A percentile compares a stretch with the other conserved stretches of the same genome.
Evolutionary conservation across 2,888 invertebrate genomes (phyloP).

Genomic region (Amphipyra tragopoginis): DNA sequence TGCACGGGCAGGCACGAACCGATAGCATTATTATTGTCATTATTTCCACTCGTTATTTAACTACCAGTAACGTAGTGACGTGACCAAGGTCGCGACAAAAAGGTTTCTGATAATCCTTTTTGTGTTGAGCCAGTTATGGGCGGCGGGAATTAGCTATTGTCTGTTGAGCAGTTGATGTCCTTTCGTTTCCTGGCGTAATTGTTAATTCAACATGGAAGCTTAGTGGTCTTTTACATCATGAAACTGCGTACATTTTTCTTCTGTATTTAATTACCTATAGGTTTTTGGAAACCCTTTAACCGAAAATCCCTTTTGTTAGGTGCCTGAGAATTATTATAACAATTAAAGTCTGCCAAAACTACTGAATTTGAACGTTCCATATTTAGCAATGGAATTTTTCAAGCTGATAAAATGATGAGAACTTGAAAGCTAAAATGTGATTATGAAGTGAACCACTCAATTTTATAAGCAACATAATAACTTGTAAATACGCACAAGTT

Average conservation of each 20-base stretch:
- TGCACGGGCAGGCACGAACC: constrained; percentile 47
- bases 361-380: no score
- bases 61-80: constrained; percentile 16
- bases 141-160: constrained; percentile 43
- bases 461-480: no score
- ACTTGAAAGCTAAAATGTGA: no score
- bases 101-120: constrained; percentile 26
- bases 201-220: background rate
- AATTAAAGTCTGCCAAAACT: no score
- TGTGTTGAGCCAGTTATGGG: constrained; percentile 22
- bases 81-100: constrained; percentile 38
- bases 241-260: background rate
- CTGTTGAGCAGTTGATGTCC: constrained; percentile 10
- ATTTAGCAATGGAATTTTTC: no score
- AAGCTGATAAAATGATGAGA: no score
- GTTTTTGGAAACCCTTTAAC: no score
- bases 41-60: constrained; percentile 23
- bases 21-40: constrained; percentile 44
- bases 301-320: no score
- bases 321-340: no score
- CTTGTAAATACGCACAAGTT: no score
- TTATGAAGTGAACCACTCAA: no score
- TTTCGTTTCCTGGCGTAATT: constrained; percentile 15
- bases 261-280: background rate
- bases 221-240: background rate